Percentiles rank a stretch among this genome's conserved stretches.
phyloP scores from a whole-genome alignment of 2,888 invertebrate species.

The Eugnorisma glareosa region DNA sequence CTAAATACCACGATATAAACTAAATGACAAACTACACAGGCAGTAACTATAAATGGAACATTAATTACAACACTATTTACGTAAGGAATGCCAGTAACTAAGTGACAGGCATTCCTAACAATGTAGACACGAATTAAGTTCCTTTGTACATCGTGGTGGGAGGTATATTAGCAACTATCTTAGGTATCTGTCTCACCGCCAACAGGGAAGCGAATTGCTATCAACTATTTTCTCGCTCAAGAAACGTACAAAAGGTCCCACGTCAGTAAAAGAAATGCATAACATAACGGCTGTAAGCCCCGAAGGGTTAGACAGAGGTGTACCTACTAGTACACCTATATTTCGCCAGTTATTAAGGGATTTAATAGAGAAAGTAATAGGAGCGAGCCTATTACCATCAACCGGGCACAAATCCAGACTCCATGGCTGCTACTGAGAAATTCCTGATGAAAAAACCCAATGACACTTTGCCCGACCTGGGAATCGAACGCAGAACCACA shows the following conservation, averaged over 20 bases:
- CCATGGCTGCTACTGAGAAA: too few species aligned
- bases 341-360: too few species aligned
- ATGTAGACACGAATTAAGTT: slow-evolving; percentile 26
- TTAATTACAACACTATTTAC: not conserved
- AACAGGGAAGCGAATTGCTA: not conserved
- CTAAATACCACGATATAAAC: not conserved
- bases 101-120: slow-evolving; percentile 4
- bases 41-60: not conserved
- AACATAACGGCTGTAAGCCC: too few species aligned
- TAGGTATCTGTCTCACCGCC: not conserved
- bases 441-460: too few species aligned
- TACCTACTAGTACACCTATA: too few species aligned
- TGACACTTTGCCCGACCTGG: too few species aligned
- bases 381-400: too few species aligned
- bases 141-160: slow-evolving; percentile 10
- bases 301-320: too few species aligned
- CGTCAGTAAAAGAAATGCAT: not conserved
- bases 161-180: slow-evolving; percentile 7
- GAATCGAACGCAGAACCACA: too few species aligned
- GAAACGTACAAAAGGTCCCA: not conserved
- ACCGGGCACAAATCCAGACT: too few species aligned
- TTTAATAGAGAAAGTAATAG: too few species aligned
- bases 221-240: not conserved
- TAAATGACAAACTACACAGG: not conserved
- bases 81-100: slow-evolving; percentile 6